phyloP scores from a whole-genome alignment of 2,113 vertebrate genomes.

The Ameiurus melas region DNA sequence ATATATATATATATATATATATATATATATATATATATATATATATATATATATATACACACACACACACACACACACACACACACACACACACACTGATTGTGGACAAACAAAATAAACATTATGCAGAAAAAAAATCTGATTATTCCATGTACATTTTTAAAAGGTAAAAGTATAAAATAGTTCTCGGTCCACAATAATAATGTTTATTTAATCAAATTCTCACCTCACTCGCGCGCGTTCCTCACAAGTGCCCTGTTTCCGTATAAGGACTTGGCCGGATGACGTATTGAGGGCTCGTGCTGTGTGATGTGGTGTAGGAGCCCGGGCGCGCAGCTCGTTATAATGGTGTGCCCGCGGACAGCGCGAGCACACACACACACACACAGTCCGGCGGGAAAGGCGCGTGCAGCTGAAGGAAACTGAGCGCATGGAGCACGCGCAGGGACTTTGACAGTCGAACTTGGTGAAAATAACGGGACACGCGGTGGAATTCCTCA shows the following conservation, averaged over 20 bases:
- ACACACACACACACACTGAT: not conserved
- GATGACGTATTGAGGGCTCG: conserved; percentile 63
- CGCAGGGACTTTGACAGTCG: conserved; percentile 5
- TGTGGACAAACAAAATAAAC: not conserved
- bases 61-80: too few species aligned
- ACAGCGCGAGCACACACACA: not conserved
- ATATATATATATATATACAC: too few species aligned
- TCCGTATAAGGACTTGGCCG: conserved; percentile 61
- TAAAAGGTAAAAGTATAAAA: not conserved
- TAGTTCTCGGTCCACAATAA: not conserved
- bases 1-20: too few species aligned
- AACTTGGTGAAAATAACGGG: not conserved
- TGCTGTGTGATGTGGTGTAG: conserved; percentile 62
- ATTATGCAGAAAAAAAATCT: not conserved
- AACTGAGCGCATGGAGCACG: conserved; percentile 18
- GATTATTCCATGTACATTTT: not conserved
- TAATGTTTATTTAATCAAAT: not conserved
- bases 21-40: too few species aligned
- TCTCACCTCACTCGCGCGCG: not conserved
- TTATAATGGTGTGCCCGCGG: conserved; percentile 49
- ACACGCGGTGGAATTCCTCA: not conserved
- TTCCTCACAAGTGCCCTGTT: conserved; percentile 5
- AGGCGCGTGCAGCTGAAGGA: conserved; percentile 23
- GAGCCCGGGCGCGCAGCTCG: conserved; percentile 35
- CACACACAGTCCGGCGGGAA: not conserved